A percentile compares a stretch with the other conserved stretches of the same genome.
Evolutionary conservation across 2,888 invertebrate species (phyloP).

Genomic region (Stratiomys singularior): DNA sequence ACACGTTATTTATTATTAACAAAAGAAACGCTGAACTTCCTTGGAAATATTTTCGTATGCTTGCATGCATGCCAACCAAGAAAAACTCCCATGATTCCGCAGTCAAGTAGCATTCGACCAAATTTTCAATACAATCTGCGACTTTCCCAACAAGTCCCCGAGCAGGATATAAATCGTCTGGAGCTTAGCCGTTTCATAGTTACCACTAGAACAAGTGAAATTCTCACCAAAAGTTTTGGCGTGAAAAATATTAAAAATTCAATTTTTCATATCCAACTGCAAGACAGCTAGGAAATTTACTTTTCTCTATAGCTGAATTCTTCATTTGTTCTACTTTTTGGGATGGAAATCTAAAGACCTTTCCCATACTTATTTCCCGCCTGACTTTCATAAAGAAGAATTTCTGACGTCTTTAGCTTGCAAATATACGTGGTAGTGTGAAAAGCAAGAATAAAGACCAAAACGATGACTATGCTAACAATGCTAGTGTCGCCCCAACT

Average conservation of each 20-base stretch:
- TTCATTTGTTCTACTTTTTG: neutral
- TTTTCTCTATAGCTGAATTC: neutral
- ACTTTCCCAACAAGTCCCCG: neutral
- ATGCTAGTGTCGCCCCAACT: neutral
- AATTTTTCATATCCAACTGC: slow-evolving; percentile 6
- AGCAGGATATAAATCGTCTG: neutral
- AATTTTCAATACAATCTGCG: neutral
- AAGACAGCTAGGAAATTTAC: neutral
- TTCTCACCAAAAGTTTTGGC: neutral
- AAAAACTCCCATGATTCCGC: neutral
- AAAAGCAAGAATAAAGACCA: no score
- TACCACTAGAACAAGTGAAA: neutral
- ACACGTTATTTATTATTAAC: no score
- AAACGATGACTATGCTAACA: neutral
- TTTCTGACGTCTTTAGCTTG: neutral
- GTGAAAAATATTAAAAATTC: slow-evolving; percentile 24
- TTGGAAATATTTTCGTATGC: no score
- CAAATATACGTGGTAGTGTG: neutral
- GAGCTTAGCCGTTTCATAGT: neutral
- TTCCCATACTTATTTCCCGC: neutral
- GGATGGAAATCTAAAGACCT: neutral
- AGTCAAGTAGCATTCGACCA: neutral
- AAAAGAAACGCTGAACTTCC: no score
- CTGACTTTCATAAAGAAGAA: neutral
- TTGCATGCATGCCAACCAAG: no score